phyloP scores from a whole-genome alignment of 2,113 vertebrate genomes.

The Anhinga rufa region DNA sequence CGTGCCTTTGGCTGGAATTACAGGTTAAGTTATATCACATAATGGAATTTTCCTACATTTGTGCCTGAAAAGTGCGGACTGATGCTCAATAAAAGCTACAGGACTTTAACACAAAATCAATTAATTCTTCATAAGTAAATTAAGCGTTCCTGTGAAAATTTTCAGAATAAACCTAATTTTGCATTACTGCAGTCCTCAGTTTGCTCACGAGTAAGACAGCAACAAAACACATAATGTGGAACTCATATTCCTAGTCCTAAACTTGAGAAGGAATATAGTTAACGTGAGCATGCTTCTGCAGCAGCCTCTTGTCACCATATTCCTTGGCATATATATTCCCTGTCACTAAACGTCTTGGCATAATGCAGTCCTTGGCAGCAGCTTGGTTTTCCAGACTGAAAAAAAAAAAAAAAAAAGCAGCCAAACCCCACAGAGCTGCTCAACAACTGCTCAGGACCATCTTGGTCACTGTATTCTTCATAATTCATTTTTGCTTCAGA shows the following conservation, averaged over 20 bases:
- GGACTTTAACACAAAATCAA: background rate
- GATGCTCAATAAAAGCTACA: background rate
- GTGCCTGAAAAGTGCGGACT: background rate
- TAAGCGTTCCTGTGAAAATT: background rate
- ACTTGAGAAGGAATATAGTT: background rate
- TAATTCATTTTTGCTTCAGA: background rate
- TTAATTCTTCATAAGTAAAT: background rate
- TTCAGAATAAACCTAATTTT: background rate
- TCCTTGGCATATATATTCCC: background rate
- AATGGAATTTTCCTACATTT: background rate
- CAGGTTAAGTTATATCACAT: background rate
- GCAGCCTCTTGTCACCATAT: background rate
- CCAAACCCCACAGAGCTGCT: background rate
- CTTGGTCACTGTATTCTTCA: background rate
- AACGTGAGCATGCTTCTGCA: background rate
- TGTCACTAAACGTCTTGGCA: background rate
- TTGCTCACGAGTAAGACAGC: background rate
- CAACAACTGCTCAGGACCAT: background rate
- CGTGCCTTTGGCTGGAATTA: background rate
- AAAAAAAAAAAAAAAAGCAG: background rate
- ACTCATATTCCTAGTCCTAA: background rate
- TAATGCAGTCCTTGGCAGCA: background rate
- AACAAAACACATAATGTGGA: background rate
- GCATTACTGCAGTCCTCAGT: background rate
- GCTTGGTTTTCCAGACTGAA: background rate